Evolutionary conservation across 2,888 invertebrate species (phyloP).

Genomic region (Caenorhabditis afra): DNA sequence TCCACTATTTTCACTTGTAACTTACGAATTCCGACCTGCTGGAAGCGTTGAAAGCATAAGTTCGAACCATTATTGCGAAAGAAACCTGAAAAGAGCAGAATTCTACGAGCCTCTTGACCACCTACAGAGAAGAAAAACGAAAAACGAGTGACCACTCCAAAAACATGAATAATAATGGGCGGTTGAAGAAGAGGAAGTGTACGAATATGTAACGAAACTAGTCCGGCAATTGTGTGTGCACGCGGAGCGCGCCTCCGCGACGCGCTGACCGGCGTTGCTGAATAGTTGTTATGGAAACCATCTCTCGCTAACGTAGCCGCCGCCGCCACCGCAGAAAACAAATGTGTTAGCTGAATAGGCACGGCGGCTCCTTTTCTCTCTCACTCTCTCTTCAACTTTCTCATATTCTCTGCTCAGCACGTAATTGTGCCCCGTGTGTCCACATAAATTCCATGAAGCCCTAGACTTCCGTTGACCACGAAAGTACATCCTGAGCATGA

Average conservation of each 20-base stretch:
- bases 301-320: too few relatives aligned
- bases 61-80: constrained; percentile 59
- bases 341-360: constrained; percentile 35
- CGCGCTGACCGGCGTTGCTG: constrained; percentile 9
- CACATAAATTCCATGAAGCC: constrained; percentile 33
- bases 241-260: constrained; percentile 14
- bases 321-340: constrained; percentile 35
- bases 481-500: constrained; percentile 13
- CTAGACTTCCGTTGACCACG: constrained; percentile 4
- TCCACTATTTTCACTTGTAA: neutral
- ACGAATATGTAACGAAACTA: constrained; percentile 57
- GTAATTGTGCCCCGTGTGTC: constrained; percentile 24
- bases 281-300: constrained; percentile 62
- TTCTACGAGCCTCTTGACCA: constrained; percentile 2
- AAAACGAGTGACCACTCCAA: constrained; percentile 52
- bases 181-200: constrained; percentile 41
- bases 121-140: constrained; percentile 9
- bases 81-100: constrained; percentile 8
- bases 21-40: constrained; percentile 49
- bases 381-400: constrained; percentile 1
- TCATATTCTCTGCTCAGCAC: constrained; percentile 15
- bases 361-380: constrained; percentile 13
- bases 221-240: constrained; percentile 37
- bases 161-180: constrained; percentile 47
- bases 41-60: constrained; percentile 63